Evolutionary conservation across 2,888 invertebrate genomes (phyloP).

Genomic region (Metellina segmentata): DNA sequence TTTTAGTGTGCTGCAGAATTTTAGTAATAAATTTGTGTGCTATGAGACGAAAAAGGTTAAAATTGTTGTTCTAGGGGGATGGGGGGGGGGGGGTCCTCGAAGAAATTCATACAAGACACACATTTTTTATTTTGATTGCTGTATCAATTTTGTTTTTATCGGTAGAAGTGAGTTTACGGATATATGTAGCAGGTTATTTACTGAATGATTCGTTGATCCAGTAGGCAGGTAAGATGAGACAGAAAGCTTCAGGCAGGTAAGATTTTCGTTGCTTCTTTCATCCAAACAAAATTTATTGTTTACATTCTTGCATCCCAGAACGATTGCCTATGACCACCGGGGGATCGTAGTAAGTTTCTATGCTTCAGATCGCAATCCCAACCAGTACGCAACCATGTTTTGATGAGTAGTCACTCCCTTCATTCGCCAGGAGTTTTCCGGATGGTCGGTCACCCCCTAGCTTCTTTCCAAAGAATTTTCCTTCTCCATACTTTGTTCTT

Average conservation of each 20-base stretch:
- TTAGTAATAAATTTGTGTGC: no score
- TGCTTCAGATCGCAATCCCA: background rate
- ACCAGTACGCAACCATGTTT: background rate
- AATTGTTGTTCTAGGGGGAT: no score
- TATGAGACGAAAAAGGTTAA: no score
- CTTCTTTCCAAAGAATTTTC: slow-evolving; percentile 55
- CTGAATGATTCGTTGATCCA: background rate
- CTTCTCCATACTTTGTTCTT: slow-evolving; percentile 52
- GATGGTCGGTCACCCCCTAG: slow-evolving; percentile 40
- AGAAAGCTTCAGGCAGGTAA: background rate
- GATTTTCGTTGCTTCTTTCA: background rate
- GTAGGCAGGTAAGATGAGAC: background rate
- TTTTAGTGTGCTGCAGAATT: no score
- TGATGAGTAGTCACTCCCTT: slow-evolving; percentile 1
- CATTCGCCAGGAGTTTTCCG: slow-evolving; percentile 48
- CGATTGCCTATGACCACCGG: no score
- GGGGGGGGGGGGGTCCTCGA: no score
- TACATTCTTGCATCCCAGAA: no score
- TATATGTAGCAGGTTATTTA: background rate
- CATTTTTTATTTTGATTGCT: background rate
- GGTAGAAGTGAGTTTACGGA: background rate
- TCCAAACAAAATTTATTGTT: background rate
- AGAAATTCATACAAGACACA: no score
- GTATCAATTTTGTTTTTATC: background rate
- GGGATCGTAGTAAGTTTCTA: background rate